These are phyloP conservation scores for Pollicipes pollicipes DNA, from an alignment of 1,140 invertebrate genomes.

Conservation along the genomic window DNA sequence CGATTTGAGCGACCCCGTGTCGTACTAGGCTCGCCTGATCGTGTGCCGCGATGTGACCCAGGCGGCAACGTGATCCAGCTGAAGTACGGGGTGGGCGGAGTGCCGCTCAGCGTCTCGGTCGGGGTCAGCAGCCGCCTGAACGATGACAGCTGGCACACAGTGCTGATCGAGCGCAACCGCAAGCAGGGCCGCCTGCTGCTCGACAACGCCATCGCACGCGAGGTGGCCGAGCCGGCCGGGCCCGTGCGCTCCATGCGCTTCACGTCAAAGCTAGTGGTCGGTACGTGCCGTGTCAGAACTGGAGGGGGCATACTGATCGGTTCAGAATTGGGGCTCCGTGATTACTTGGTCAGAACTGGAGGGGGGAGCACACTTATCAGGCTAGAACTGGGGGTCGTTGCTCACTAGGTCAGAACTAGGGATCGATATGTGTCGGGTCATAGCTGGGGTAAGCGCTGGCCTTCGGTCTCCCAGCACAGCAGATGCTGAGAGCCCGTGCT, in stretches of 20 bases:
- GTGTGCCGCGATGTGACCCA: not conserved
- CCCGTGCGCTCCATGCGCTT: constrained; percentile 62
- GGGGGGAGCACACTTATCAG: no score
- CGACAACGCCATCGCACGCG: constrained; percentile 62
- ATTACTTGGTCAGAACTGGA: no score
- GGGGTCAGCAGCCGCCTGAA: constrained; percentile 40
- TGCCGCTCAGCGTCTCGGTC: not conserved
- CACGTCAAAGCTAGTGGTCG: constrained; percentile 57
- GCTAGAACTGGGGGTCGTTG: no score
- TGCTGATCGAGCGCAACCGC: constrained; percentile 76
- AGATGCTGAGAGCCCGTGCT: no score
- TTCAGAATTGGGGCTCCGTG: no score
- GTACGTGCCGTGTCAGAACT: constrained; percentile 22
- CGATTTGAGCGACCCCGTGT: no score
- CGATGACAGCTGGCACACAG: constrained; percentile 85
- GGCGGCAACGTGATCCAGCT: not conserved
- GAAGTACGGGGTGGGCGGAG: not conserved
- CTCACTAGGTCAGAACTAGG: no score
- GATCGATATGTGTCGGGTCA: no score
- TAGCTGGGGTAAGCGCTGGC: no score
- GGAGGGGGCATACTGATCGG: no score
- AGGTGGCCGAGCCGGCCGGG: constrained; percentile 61
- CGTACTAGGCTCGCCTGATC: no score
- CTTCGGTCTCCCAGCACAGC: no score
- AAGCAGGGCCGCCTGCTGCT: constrained; percentile 71